A percentile compares a stretch with the other conserved stretches of the same genome.
These are phyloP conservation scores for Arbacia lixula DNA, from an alignment of 53 echinoderm and acorn worm species.

Conservation along the genomic window DNA sequence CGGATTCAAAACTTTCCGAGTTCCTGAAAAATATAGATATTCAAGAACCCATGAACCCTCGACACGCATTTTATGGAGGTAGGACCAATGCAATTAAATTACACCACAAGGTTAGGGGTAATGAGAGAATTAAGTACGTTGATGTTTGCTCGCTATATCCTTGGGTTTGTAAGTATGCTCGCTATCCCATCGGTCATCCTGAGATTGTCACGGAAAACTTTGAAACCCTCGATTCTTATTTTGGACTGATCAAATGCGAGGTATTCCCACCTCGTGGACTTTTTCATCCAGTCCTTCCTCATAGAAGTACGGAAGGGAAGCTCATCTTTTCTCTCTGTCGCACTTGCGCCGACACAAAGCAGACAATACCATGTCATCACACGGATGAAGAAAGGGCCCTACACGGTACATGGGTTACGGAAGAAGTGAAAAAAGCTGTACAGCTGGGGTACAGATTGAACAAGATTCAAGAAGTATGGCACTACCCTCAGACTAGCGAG, in stretches of 20 bases:
- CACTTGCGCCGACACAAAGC: constrained; percentile 17
- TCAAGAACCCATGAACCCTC: constrained; percentile 45
- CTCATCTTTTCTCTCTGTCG: constrained; percentile 76
- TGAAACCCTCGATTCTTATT: constrained; percentile 27
- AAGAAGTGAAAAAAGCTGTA: constrained; percentile 72
- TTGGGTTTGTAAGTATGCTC: constrained; percentile 66
- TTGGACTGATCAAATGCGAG: constrained; percentile 69
- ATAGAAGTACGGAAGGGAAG: constrained; percentile 43
- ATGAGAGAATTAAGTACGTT: constrained; percentile 65
- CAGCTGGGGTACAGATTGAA: constrained; percentile 57
- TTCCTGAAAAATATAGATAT: constrained; percentile 23
- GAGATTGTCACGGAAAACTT: constrained; percentile 57
- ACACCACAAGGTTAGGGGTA: constrained; percentile 3
- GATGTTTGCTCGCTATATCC: constrained; percentile 73
- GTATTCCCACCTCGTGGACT: constrained; percentile 60
- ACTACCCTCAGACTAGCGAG: constrained; percentile 45
- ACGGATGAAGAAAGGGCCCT: constrained; percentile 40
- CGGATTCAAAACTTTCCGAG: neutral
- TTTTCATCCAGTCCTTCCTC: constrained; percentile 68
- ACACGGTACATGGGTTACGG: constrained; percentile 66
- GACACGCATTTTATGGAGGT: constrained; percentile 64
- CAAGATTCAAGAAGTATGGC: constrained; percentile 72
- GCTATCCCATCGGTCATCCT: constrained; percentile 71
- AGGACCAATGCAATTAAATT: constrained; percentile 60
- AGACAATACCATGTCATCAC: constrained; percentile 16